Percentiles rank a stretch among this genome's conserved stretches.
Evolutionary conservation across 2,888 invertebrate species (phyloP).

Genomic region (Brassicogethes aeneus): DNA sequence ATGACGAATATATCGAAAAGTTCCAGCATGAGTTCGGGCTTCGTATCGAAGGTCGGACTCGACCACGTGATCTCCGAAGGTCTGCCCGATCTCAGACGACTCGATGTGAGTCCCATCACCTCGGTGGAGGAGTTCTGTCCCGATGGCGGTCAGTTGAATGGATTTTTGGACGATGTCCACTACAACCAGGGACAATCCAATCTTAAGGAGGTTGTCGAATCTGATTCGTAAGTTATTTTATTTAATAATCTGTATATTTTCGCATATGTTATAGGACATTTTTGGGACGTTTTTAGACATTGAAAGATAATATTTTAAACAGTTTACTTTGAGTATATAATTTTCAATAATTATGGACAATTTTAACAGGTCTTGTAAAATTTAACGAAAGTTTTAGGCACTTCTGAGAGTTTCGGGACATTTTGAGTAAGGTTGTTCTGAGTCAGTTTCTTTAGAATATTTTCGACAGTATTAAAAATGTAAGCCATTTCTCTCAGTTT

Average conservation of each 20-base stretch:
- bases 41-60: constrained; percentile 33
- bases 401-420: too few species aligned
- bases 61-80: constrained; percentile 35
- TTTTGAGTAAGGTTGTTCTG: too few species aligned
- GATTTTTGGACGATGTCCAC: constrained; percentile 62
- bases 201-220: constrained; percentile 36
- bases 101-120: constrained; percentile 36
- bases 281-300: too few species aligned
- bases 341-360: too few species aligned
- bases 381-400: too few species aligned
- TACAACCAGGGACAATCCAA: constrained; percentile 35
- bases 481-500: too few species aligned
- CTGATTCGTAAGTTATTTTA: constrained; percentile 44
- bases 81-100: constrained; percentile 28
- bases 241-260: constrained; percentile 3
- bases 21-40: constrained; percentile 32
- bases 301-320: too few species aligned
- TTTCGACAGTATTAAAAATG: too few species aligned
- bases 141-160: constrained; percentile 64
- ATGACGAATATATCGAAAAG: constrained; percentile 28
- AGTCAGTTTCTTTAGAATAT: too few species aligned
- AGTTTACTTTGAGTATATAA: too few species aligned
- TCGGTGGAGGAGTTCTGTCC: constrained; percentile 66
- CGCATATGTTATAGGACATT: constrained; percentile 1
- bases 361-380: too few species aligned